Conservation (phyloP, 2,888 invertebrate genomes). For the Caenorhabditis virilis region DNA sequence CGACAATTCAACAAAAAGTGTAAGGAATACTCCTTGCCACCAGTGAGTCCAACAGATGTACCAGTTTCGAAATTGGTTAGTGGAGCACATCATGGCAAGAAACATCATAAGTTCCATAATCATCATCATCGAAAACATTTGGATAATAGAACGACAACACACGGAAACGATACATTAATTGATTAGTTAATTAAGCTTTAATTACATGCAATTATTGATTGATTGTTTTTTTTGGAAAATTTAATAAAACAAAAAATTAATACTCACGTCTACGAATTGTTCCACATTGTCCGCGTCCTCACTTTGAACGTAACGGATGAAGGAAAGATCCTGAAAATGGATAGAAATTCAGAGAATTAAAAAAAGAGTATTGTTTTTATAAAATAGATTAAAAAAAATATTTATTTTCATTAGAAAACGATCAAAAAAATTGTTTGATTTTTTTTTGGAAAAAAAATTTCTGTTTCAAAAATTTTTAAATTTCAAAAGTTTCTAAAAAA, state of each 20-base stretch:
- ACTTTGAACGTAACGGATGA: conserved; percentile 65
- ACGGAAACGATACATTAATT: conserved; percentile 30
- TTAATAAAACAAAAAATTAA: conserved; percentile 5
- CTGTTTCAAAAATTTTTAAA: no score
- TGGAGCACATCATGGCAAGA: not conserved
- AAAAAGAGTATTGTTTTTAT: conserved; percentile 2
- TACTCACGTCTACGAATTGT: conserved; percentile 63
- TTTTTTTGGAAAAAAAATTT: no score
- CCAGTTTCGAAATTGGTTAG: not conserved
- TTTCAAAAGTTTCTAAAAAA: no score
- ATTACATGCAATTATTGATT: no score
- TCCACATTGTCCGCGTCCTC: conserved; percentile 68
- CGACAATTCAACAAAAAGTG: conserved; percentile 35
- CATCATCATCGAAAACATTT: no score
- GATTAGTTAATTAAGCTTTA: conserved; percentile 12
- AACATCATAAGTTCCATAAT: not conserved
- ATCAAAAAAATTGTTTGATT: no score
- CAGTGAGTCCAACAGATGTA: not conserved
- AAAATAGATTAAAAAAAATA: no score
- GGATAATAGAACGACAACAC: conserved; percentile 13
- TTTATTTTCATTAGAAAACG: no score
- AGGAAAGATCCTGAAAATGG: conserved; percentile 59
- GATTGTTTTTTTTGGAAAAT: no score
- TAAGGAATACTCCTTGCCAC: conserved; percentile 16
- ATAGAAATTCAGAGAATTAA: not conserved